Percentiles rank a stretch among this genome's conserved stretches.
phyloP scores from a whole-genome alignment of 2,113 vertebrate genomes.

The Talpa occidentalis region DNA sequence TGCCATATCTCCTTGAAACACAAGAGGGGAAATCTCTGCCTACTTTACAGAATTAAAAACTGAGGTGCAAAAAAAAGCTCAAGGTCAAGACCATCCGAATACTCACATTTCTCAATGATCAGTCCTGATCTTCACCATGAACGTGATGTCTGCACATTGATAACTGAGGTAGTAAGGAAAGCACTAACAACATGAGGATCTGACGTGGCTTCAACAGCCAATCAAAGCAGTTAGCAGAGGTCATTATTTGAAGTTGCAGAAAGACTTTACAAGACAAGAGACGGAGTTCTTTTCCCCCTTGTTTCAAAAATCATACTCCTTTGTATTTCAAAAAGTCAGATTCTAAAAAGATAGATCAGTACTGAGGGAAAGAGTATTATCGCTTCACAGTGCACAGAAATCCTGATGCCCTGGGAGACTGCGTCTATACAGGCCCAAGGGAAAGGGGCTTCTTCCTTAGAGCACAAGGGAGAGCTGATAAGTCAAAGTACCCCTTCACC shows the following conservation, averaged over 20 bases:
- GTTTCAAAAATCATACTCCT: not conserved
- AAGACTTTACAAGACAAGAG: not conserved
- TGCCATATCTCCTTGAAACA: not conserved
- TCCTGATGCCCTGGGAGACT: not conserved
- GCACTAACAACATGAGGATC: rapidly evolving
- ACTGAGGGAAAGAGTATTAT: rapidly evolving
- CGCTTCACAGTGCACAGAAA: not conserved
- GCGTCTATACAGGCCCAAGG: not conserved
- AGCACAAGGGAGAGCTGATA: not conserved
- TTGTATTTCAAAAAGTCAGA: not conserved
- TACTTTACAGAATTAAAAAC: not conserved
- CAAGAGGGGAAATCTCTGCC: not conserved
- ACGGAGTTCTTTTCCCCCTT: not conserved
- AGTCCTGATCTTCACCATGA: rapidly evolving
- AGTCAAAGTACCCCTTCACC: not conserved
- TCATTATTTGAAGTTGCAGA: not conserved
- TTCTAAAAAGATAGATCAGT: not conserved
- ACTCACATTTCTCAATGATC: not conserved
- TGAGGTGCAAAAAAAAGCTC: not conserved
- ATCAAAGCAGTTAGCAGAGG: not conserved
- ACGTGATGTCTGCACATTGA: rapidly evolving
- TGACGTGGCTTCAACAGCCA: not conserved
- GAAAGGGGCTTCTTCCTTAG: not conserved
- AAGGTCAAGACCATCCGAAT: not conserved
- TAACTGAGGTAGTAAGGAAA: not conserved